Evolutionary conservation across 2,797 vertebrate species (phyloP).

Genomic region (Schizopygopsis malacanthus): DNA sequence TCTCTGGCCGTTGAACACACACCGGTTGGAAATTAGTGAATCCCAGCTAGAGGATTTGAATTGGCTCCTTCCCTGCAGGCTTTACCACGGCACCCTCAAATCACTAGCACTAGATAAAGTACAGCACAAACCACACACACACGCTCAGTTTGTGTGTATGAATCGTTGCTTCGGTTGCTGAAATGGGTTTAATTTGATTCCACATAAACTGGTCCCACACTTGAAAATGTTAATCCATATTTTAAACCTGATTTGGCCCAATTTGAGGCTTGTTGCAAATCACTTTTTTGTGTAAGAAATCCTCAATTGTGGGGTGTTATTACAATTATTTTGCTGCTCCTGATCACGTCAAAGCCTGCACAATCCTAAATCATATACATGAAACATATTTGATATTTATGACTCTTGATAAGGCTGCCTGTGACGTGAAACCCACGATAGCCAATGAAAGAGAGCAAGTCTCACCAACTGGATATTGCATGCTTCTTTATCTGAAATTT

Average conservation of each 20-base stretch:
- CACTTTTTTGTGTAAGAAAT: neutral
- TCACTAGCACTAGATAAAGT: conserved; percentile 28
- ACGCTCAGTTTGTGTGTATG: neutral
- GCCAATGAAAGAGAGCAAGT: neutral
- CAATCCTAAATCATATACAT: too few species aligned
- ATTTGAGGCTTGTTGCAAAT: neutral
- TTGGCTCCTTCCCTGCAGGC: conserved; percentile 49
- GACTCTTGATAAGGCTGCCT: neutral
- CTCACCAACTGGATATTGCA: neutral
- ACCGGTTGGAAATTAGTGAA: conserved; percentile 18
- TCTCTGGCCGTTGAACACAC: conserved; percentile 12
- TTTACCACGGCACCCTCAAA: neutral
- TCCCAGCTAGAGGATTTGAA: conserved; percentile 45
- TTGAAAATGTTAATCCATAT: neutral
- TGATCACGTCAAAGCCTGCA: neutral
- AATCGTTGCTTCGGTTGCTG: neutral
- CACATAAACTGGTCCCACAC: neutral
- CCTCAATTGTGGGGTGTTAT: neutral
- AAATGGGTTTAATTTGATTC: neutral
- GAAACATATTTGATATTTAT: too few species aligned
- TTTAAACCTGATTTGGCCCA: neutral
- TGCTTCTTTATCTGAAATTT: neutral
- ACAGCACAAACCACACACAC: conserved; percentile 30
- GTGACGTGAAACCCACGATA: neutral
- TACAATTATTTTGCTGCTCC: neutral